A percentile compares a stretch with the other conserved stretches of the same genome.
phyloP scores from a whole-genome alignment of 2,888 invertebrate species.

The Andrena hattorfiana region DNA sequence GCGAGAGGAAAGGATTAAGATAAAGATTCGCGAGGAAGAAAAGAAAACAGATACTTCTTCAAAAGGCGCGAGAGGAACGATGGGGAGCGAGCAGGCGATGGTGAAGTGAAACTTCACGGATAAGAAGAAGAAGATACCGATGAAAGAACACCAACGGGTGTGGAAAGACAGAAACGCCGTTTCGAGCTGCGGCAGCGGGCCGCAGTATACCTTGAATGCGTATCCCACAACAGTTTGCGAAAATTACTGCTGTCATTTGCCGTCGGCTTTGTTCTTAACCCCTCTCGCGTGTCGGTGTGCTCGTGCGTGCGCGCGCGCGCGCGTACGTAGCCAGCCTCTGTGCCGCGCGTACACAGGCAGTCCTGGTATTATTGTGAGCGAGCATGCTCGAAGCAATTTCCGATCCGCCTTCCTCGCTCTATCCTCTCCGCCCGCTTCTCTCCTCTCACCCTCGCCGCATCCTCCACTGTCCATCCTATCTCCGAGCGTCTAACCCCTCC shows the following conservation, averaged over 20 bases:
- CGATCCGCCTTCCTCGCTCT: slow-evolving; percentile 65
- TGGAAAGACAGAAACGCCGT: slow-evolving; percentile 17
- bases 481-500: slow-evolving; percentile 17
- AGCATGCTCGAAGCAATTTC: slow-evolving; percentile 72
- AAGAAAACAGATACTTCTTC: not conserved
- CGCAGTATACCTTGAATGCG: slow-evolving; percentile 57
- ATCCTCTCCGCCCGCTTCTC: slow-evolving; percentile 37
- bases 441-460: slow-evolving; percentile 16
- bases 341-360: slow-evolving; percentile 9
- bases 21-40: not conserved
- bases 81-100: not conserved
- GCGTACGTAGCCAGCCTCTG: slow-evolving; percentile 6
- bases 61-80: not conserved
- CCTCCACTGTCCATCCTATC: slow-evolving; percentile 45
- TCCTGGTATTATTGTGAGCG: slow-evolving; percentile 62
- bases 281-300: slow-evolving; percentile 32
- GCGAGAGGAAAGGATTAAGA: not conserved
- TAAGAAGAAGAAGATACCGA: not conserved
- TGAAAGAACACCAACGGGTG: not conserved
- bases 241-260: slow-evolving; percentile 76
- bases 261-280: slow-evolving; percentile 73
- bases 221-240: slow-evolving; percentile 74
- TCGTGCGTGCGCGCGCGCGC: slow-evolving; percentile 14
- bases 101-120: slow-evolving; percentile 10
- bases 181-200: slow-evolving; percentile 34